These are phyloP conservation scores for Phenganax marumi DNA, from an alignment of 92 coral and sea anemone species.

Conservation along the genomic window DNA sequence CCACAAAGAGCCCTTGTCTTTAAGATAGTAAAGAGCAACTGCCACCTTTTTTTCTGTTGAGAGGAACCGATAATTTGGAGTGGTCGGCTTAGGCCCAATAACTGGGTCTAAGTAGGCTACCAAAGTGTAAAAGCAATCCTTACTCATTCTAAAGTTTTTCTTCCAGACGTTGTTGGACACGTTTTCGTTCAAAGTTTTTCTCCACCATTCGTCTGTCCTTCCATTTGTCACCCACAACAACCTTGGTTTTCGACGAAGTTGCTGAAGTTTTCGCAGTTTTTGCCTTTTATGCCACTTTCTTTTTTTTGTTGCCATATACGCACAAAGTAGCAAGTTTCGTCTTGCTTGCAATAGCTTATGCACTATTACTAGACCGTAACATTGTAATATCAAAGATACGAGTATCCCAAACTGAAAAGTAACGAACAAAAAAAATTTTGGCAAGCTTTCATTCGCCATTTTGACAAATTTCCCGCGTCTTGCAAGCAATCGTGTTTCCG, in stretches of 20 bases:
- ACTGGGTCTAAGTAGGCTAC: too few relatives aligned
- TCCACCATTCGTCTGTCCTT: too few relatives aligned
- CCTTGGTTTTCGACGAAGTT: too few relatives aligned
- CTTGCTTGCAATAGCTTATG: background rate
- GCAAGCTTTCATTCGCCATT: background rate
- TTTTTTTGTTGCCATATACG: background rate
- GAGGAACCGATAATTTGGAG: slow-evolving; percentile 51
- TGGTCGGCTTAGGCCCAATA: background rate
- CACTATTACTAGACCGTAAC: background rate
- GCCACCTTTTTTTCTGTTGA: slow-evolving; percentile 51
- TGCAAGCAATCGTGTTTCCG: too few relatives aligned
- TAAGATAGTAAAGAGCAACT: slow-evolving; percentile 49
- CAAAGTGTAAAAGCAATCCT: too few relatives aligned
- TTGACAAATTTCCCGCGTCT: background rate
- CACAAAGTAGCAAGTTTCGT: background rate
- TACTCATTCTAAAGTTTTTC: too few relatives aligned
- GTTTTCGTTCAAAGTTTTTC: too few relatives aligned
- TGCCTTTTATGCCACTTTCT: too few relatives aligned
- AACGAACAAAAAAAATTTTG: background rate
- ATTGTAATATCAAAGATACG: background rate
- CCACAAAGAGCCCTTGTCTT: slow-evolving; percentile 53
- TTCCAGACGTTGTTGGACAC: too few relatives aligned
- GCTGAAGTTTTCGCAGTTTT: too few relatives aligned
- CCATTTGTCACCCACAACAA: too few relatives aligned
- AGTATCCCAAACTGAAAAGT: background rate